Evolutionary conservation across 1,140 invertebrate genomes (phyloP).

Genomic region (Bombus sylvicola): DNA sequence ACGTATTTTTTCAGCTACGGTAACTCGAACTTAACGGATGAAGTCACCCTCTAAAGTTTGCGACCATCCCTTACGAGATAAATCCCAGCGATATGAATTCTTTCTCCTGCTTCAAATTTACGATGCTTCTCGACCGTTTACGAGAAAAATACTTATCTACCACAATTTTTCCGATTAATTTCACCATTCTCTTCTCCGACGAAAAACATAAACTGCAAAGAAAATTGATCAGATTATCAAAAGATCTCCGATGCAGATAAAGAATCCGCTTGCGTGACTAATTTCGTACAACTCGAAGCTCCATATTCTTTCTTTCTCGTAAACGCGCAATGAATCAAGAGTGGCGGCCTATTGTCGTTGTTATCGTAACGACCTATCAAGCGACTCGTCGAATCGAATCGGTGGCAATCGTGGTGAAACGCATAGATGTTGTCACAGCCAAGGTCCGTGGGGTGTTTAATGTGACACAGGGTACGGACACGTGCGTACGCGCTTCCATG

Average conservation of each 20-base stretch:
- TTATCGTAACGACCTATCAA: conserved; percentile 3
- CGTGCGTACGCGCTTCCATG: neutral
- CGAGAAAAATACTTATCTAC: neutral
- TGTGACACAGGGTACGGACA: neutral
- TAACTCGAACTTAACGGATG: no score
- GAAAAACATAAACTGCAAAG: neutral
- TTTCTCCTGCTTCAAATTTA: conserved; percentile 47
- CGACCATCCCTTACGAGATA: conserved; percentile 18
- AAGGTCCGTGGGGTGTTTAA: neutral
- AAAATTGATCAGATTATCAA: neutral
- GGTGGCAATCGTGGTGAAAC: conserved; percentile 12
- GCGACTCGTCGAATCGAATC: conserved; percentile 11
- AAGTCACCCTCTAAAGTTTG: no score
- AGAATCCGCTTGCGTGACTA: neutral
- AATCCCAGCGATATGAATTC: conserved; percentile 49
- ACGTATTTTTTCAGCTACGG: no score
- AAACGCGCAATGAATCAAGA: no score
- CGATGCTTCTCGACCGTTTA: conserved; percentile 42
- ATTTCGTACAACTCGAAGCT: neutral
- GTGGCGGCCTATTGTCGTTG: neutral
- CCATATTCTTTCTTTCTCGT: neutral
- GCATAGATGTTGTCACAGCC: conserved; percentile 30
- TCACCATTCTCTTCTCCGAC: neutral
- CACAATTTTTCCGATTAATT: neutral
- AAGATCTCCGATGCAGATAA: neutral